Conservation (phyloP, 2,888 invertebrate genomes). For the Ichneumon xanthorius region DNA sequence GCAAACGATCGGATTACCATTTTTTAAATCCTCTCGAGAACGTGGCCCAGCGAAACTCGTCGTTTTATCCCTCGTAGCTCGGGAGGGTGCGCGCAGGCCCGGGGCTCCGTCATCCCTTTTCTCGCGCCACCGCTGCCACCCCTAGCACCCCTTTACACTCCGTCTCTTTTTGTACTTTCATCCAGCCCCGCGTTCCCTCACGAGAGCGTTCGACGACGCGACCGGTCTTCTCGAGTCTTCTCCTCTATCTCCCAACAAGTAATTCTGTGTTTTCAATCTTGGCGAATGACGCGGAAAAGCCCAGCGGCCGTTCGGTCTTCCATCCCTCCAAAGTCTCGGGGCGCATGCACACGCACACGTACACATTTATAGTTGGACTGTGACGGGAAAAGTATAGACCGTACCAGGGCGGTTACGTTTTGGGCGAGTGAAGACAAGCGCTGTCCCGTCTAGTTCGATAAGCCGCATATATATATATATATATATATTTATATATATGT, state of each 20-base stretch:
- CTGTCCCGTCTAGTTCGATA: neutral
- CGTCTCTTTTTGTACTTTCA: conserved; percentile 36
- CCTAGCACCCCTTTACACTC: conserved; percentile 12
- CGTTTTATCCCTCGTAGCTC: conserved; percentile 38
- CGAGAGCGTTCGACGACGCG: neutral
- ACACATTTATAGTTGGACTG: neutral
- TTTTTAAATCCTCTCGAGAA: conserved; percentile 65
- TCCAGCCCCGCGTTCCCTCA: conserved; percentile 13
- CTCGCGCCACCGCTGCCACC: conserved; percentile 45
- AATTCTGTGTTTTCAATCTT: conserved; percentile 78
- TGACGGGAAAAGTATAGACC: conserved; percentile 21
- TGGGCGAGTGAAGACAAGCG: conserved; percentile 22
- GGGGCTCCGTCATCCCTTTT: conserved; percentile 36
- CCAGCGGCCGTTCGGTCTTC: conserved; percentile 49
- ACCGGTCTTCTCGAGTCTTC: conserved; percentile 11
- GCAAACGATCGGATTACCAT: conserved; percentile 78
- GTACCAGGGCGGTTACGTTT: conserved; percentile 9
- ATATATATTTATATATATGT: neutral
- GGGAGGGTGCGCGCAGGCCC: conserved; percentile 24
- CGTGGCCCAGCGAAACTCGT: conserved; percentile 32
- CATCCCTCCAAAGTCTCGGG: conserved; percentile 21
- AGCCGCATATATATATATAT: neutral
- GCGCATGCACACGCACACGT: conserved; percentile 4
- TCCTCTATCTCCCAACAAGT: conserved; percentile 63
- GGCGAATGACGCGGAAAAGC: conserved; percentile 75